Evolutionary conservation across 2,888 invertebrate genomes (phyloP), one percentile per base, ranked within the genome.

Genomic region (Apotomis capreana): DNA sequence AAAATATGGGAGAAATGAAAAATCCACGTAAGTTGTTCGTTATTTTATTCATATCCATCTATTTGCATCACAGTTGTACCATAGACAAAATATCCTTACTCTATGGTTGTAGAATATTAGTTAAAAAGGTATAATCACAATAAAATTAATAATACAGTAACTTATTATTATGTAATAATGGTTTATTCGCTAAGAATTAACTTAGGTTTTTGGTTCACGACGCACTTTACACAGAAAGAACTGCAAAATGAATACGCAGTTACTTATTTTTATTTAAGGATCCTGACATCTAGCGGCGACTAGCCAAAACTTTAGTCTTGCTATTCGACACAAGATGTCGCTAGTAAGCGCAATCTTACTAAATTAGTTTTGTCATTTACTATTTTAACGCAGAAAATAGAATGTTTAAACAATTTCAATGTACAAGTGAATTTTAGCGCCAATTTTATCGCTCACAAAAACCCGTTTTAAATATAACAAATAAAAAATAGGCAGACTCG

Each of bases 401-500:
- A 15, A 15, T 15, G 15, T 15, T 15, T 15, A 15, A 44, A 3
- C 40, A 46, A 9, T 10, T 46, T 8, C 10, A 46, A 46, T 9
- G 9, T 6, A 9, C 46, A 8, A 46, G 36, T 51, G 9, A 13
- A 37, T 9, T 36, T 51, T 62, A 69, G 26, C 26, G 26, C 2
- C 26, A 26, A 26, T 26, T 26, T 26, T 64, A 68, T 73, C 73
- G 67, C 76, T 76, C 72, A 74, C 74, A 70, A 75, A 70, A 71
- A 75, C 74, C 76, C 5, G 78, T 75, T 76, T 75, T 77, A 75
- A 77, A 79, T 76, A 77, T 77, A 75, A 77, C 76, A 78, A 79
- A 77, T 75, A 80, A 77, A 62, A 81, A 81, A 83, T 84, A 84
- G 85, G 83, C 84, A 54, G 64, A 85, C 76, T 80, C 76, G 71